phyloP scores from a whole-genome alignment of 1,140 invertebrate genomes.

The Phortica variegata region DNA sequence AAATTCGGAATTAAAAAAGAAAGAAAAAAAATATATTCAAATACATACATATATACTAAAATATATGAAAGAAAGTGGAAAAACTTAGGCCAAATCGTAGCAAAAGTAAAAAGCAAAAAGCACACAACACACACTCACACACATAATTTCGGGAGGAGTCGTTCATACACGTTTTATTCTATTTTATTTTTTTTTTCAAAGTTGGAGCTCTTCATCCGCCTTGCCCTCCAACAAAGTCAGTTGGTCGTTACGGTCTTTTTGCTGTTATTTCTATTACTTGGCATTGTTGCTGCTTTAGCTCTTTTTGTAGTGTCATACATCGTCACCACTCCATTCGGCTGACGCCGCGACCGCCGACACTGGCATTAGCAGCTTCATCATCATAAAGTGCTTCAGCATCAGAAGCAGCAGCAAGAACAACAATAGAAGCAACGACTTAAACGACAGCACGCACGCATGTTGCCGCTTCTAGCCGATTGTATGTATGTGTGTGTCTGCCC shows the following conservation, averaged over 20 bases:
- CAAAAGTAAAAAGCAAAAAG: constrained; percentile 8
- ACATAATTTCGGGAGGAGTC: constrained; percentile 12
- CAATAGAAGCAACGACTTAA: constrained; percentile 6
- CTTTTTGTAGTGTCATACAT: constrained; percentile 21
- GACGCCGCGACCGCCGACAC: constrained; percentile 9
- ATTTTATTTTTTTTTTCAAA: constrained; percentile 16
- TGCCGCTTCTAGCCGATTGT: background rate
- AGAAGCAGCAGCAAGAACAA: constrained; percentile 19
- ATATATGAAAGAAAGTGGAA: background rate
- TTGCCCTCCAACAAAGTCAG: background rate
- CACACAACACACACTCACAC: background rate
- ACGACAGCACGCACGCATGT: background rate
- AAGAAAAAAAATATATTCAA: constrained; percentile 1
- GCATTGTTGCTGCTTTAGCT: constrained; percentile 12
- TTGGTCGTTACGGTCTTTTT: constrained; percentile 21
- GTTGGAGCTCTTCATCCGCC: too few relatives aligned
- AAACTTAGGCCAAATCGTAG: too few relatives aligned
- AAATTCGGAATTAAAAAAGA: background rate
- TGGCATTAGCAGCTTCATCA: constrained; percentile 23
- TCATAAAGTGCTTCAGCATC: constrained; percentile 14
- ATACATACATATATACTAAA: constrained; percentile 8
- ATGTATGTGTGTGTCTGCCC: background rate
- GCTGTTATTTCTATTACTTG: constrained; percentile 14
- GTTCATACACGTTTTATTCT: constrained; percentile 16
- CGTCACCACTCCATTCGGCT: constrained; percentile 23